phyloP scores from a whole-genome alignment of 2,113 vertebrate genomes.

The Misgurnus mizolepis region DNA sequence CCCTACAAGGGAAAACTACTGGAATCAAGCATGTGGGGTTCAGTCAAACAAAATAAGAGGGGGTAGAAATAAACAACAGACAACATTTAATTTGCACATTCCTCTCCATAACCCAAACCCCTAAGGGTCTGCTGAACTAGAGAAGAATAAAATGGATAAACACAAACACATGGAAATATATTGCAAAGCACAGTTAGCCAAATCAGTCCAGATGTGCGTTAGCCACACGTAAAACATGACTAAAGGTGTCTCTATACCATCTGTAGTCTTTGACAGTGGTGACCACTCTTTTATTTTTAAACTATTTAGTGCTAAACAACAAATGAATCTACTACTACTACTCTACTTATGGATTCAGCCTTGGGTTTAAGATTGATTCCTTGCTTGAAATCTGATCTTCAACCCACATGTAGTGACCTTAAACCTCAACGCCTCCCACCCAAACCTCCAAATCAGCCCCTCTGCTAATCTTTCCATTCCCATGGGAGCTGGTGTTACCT shows the following conservation, averaged over 20 bases:
- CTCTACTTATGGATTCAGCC: constrained; percentile 47
- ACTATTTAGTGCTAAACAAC: constrained; percentile 8
- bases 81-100: constrained; percentile 68
- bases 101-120: constrained; percentile 15
- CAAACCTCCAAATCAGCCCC: constrained; percentile 26
- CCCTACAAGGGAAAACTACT: not conserved
- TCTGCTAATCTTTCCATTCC: constrained; percentile 66
- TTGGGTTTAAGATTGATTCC: constrained; percentile 67
- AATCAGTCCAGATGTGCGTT: constrained; percentile 52
- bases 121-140: constrained; percentile 30
- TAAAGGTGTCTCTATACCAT: constrained; percentile 46
- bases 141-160: constrained; percentile 46
- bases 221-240: constrained; percentile 50
- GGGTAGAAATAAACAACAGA: constrained; percentile 65
- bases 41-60: constrained; percentile 24
- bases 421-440: constrained; percentile 41
- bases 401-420: constrained; percentile 67
- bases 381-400: constrained; percentile 70
- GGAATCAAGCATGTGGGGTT: constrained; percentile 28
- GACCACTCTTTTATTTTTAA: not conserved
- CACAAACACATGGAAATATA: constrained; percentile 41
- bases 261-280: constrained; percentile 49
- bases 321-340: constrained; percentile 29
- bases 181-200: constrained; percentile 16
- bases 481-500: constrained; percentile 72